phyloP scores from a whole-genome alignment of 2,113 vertebrate species.

The Fregata magnificens region DNA sequence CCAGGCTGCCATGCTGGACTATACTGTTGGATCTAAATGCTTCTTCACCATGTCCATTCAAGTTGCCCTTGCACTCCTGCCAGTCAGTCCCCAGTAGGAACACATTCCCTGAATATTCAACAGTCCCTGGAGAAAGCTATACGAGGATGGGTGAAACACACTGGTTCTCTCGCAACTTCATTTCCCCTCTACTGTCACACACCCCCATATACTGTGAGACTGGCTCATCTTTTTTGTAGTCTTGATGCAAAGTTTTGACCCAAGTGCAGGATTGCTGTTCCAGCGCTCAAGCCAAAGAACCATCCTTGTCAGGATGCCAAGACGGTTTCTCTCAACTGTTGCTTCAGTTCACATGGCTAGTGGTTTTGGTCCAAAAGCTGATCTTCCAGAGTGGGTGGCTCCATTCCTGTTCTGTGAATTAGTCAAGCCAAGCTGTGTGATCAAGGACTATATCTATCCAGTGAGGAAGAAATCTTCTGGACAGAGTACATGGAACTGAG shows the following conservation, averaged over 20 bases:
- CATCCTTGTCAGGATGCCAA: not conserved
- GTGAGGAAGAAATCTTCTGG: not conserved
- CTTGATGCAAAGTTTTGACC: not conserved
- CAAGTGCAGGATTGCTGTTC: not conserved
- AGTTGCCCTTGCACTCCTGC: not conserved
- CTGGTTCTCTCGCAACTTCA: not conserved
- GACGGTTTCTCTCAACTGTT: not conserved
- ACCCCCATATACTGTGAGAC: not conserved
- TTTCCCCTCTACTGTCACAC: not conserved
- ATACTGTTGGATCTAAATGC: not conserved
- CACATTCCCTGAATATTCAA: not conserved
- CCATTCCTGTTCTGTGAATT: not conserved
- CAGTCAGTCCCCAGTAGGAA: not conserved
- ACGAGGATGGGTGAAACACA: not conserved
- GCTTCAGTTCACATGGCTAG: not conserved
- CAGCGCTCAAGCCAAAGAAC: not conserved
- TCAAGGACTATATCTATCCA: not conserved
- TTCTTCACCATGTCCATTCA: not conserved
- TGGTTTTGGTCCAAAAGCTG: not conserved
- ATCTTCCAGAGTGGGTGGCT: not conserved
- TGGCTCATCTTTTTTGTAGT: not conserved
- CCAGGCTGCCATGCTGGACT: not conserved
- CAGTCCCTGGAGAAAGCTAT: not conserved
- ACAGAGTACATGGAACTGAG: not conserved
- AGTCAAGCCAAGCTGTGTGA: not conserved